Base-by-base conservation (phyloP, 2,888 invertebrate species). In the Mylabris sibirica region DNA sequence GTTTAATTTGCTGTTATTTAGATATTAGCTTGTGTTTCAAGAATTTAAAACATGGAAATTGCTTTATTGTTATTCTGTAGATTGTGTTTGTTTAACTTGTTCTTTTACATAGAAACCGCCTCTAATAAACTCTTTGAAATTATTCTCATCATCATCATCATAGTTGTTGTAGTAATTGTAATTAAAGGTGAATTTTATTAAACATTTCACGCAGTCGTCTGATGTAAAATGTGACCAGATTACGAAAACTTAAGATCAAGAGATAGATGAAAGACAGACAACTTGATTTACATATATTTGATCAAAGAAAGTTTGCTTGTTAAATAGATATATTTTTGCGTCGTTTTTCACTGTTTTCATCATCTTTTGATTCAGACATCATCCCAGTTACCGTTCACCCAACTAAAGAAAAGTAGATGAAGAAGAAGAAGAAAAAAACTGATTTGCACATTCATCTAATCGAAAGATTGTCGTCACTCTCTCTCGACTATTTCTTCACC, bases 231-330 rank as follows among this genome's bases (percentile, higher is more conserved):
- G 69, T 69, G 69, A 69, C 69, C 41, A 49, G 66, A 14, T 64
- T 70, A 65, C 70, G 59, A 67, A 70, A 63, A 57, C 8, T 14
- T 64, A 63, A 68, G 65, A 68, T 68, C 65, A 68, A 68, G 62
- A 63, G 60, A 66, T 64, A 26, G 57, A 57, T 57, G 57, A 57
- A 26, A 57, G 57, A 57, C 57, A 57, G 64, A 60, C 66, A 66
- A 64, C 65, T 76, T 79, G 76, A 81, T 81, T 79, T 82, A 76
- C 81, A 81, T 81, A 79, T 79, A 79, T 80, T 80, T 81, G 81
- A 81, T 81, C 81, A 81, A 81, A 82, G 82, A 78, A 80, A 80
- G 76, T 80, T 72, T 77, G 77, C 80, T 78, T 77, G 78, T 79
- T 80, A 79, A 80, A 79, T 77, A 77, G 77, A 78, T 75, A 76